These are phyloP conservation scores for Drosophila burlai DNA, from an alignment of 1,140 invertebrate species.

Conservation along the genomic window DNA sequence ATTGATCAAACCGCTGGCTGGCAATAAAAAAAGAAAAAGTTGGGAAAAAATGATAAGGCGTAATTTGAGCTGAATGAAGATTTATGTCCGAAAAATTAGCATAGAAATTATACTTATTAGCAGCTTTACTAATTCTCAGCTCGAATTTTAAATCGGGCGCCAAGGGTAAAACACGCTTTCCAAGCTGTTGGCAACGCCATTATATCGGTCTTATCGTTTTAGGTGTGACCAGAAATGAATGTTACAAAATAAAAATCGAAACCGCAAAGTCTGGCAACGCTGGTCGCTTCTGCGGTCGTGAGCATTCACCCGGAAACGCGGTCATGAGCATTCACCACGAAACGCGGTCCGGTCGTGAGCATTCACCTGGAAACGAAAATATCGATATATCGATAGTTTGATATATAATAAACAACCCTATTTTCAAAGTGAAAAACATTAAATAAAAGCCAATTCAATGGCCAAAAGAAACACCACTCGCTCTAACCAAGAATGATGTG, in stretches of 20 bases:
- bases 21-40: constrained; percentile 12
- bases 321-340: too few species aligned
- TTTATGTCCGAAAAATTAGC: constrained; percentile 35
- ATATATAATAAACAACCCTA: too few species aligned
- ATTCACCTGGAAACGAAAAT: too few species aligned
- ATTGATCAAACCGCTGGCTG: constrained; percentile 46
- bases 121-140: background rate
- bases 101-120: constrained; percentile 15
- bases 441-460: constrained; percentile 56
- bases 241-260: too few species aligned
- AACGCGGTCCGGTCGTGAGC: too few species aligned
- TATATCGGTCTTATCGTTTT: background rate
- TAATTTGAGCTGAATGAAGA: constrained; percentile 55
- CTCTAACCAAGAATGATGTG: constrained; percentile 8
- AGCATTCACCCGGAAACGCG: too few species aligned
- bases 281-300: too few species aligned
- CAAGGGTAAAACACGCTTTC: background rate
- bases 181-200: background rate
- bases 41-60: constrained; percentile 26
- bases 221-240: background rate
- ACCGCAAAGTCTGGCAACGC: too few species aligned
- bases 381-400: too few species aligned
- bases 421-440: constrained; percentile 66
- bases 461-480: constrained; percentile 32
- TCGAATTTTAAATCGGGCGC: constrained; percentile 6